Evolutionary conservation across 2,113 vertebrate species (phyloP).

Genomic region (Propithecus coquereli): DNA sequence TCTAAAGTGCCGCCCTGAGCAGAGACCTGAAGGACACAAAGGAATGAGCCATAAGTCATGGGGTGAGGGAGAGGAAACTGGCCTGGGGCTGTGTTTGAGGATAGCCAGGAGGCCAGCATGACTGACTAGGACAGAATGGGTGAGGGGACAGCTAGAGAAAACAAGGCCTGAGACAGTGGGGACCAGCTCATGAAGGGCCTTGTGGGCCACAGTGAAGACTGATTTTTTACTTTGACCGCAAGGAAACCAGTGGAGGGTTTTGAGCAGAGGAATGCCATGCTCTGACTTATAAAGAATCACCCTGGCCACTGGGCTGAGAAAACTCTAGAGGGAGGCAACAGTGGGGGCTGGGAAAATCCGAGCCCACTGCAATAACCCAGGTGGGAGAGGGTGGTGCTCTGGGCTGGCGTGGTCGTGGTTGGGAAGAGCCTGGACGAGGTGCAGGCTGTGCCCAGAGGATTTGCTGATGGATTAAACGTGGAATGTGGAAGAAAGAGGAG

Average conservation of each 20-base stretch:
- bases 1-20: neutral
- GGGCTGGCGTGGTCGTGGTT: neutral
- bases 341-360: neutral
- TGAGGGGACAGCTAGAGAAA: neutral
- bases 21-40: neutral
- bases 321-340: neutral
- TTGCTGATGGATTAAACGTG: neutral
- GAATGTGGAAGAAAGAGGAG: neutral
- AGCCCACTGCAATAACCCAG: neutral
- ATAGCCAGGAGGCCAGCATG: neutral
- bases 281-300: neutral
- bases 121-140: neutral
- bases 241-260: neutral
- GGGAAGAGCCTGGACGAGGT: neutral
- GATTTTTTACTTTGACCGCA: neutral
- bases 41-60: neutral
- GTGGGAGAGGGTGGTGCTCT: neutral
- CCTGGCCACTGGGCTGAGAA: neutral
- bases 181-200: neutral
- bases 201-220: neutral
- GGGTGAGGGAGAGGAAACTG: neutral
- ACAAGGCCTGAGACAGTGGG: neutral
- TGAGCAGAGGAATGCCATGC: neutral
- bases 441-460: neutral
- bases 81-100: neutral